Evolutionary conservation across 2,888 invertebrate species (phyloP).

Genomic region (Mimas tiliae): DNA sequence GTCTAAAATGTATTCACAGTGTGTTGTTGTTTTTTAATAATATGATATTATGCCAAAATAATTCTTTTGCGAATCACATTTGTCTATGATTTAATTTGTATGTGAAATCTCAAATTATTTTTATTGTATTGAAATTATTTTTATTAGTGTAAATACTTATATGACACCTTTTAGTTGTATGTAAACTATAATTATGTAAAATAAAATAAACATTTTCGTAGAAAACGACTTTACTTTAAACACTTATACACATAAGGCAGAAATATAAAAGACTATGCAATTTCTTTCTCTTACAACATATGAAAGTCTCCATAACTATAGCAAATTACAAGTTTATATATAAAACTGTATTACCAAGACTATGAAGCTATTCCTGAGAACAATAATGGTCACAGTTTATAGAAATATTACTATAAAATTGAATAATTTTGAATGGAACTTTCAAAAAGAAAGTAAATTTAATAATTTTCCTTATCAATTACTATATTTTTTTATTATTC

Average conservation of each 20-base stretch:
- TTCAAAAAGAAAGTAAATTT: too few relatives aligned
- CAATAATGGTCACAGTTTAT: too few relatives aligned
- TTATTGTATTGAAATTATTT: constrained; percentile 55
- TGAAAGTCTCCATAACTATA: not conserved
- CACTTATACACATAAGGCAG: constrained; percentile 6
- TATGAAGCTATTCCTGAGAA: too few relatives aligned
- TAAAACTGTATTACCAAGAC: too few relatives aligned
- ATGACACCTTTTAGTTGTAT: constrained; percentile 65
- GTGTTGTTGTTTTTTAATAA: not conserved
- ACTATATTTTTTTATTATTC: too few relatives aligned
- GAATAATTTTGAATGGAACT: too few relatives aligned
- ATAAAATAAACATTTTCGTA: constrained; percentile 82
- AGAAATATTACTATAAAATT: too few relatives aligned
- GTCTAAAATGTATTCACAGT: not conserved
- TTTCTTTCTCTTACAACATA: not conserved
- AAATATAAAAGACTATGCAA: not conserved
- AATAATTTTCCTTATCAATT: too few relatives aligned
- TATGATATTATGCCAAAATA: constrained; percentile 21
- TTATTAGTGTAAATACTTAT: constrained; percentile 70
- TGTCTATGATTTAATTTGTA: constrained; percentile 20
- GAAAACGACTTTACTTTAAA: constrained; percentile 49
- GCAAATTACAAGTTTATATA: too few relatives aligned
- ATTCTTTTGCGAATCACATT: constrained; percentile 17
- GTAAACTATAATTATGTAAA: constrained; percentile 74
- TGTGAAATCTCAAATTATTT: constrained; percentile 61